These are phyloP conservation scores for Busseola fusca DNA, from an alignment of 2,888 invertebrate genomes.

Conservation along the genomic window DNA sequence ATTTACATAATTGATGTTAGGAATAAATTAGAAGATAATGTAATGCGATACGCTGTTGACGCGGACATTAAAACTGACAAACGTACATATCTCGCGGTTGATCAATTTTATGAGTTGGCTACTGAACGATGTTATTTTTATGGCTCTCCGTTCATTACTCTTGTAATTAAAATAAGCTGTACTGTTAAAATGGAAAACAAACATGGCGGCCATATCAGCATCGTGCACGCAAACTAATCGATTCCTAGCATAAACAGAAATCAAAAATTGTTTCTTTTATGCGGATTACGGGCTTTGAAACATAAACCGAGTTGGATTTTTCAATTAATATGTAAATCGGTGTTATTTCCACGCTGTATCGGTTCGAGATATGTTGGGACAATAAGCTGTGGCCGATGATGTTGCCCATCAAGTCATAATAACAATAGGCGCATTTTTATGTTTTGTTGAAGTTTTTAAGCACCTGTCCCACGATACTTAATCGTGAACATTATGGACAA, in stretches of 20 bases:
- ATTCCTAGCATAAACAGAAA: slow-evolving; percentile 59
- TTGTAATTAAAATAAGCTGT: slow-evolving; percentile 54
- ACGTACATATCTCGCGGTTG: slow-evolving; percentile 34
- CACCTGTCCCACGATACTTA: background rate
- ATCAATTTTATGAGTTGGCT: slow-evolving; percentile 55
- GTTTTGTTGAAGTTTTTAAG: background rate
- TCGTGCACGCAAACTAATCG: slow-evolving; percentile 62
- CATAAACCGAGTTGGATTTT: slow-evolving; percentile 51
- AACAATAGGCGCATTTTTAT: background rate
- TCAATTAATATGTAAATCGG: slow-evolving; percentile 64
- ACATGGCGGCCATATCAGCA: slow-evolving; percentile 52
- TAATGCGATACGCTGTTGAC: slow-evolving; percentile 55
- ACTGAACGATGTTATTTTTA: slow-evolving; percentile 48
- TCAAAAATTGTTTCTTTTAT: slow-evolving; percentile 59
- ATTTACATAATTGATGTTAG: slow-evolving; percentile 54
- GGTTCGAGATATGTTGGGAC: slow-evolving; percentile 30
- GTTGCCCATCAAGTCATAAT: slow-evolving; percentile 11
- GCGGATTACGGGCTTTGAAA: slow-evolving; percentile 48
- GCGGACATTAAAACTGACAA: slow-evolving; percentile 50
- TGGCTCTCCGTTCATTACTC: slow-evolving; percentile 41
- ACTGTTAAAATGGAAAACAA: slow-evolving; percentile 50
- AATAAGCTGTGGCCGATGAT: slow-evolving; percentile 21
- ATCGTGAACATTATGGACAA: background rate
- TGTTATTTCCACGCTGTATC: slow-evolving; percentile 39
- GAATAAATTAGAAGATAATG: slow-evolving; percentile 49